These are phyloP conservation scores for Caprella mutica DNA, from an alignment of 2,888 invertebrate genomes.

Conservation along the genomic window DNA sequence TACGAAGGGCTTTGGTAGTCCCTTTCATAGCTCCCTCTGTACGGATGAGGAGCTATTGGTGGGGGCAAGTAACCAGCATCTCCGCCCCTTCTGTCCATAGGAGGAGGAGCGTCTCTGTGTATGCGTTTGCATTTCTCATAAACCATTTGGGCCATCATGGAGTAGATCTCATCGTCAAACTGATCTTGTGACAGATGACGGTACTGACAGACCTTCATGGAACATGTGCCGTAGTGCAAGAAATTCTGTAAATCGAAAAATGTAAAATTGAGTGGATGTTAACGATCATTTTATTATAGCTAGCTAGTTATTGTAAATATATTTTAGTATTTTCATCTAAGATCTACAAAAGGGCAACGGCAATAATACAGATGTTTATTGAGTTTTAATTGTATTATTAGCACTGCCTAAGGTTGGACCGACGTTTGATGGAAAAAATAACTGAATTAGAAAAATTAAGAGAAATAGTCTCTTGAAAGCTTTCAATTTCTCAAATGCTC, in stretches of 20 bases:
- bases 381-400: too few species aligned
- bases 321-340: too few species aligned
- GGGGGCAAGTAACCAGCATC: background rate
- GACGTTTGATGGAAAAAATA: too few species aligned
- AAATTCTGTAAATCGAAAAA: background rate
- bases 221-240: conserved; percentile 16
- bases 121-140: conserved; percentile 2
- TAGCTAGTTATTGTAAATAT: too few species aligned
- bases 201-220: conserved; percentile 18
- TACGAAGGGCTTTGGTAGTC: background rate
- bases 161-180: conserved; percentile 25
- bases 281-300: too few species aligned
- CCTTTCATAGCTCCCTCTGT: background rate
- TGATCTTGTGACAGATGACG: conserved; percentile 22
- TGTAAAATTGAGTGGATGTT: too few species aligned
- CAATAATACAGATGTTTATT: too few species aligned
- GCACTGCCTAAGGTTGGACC: too few species aligned
- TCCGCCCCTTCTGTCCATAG: background rate
- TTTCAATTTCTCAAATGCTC: too few species aligned
- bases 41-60: background rate
- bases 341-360: too few species aligned
- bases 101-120: background rate
- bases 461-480: too few species aligned
- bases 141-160: conserved; percentile 6
- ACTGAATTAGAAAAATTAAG: too few species aligned